A percentile compares a stretch with the other conserved stretches of the same genome.
phyloP scores from a whole-genome alignment of 1,140 invertebrate genomes.

The Kradibia gibbosae region DNA sequence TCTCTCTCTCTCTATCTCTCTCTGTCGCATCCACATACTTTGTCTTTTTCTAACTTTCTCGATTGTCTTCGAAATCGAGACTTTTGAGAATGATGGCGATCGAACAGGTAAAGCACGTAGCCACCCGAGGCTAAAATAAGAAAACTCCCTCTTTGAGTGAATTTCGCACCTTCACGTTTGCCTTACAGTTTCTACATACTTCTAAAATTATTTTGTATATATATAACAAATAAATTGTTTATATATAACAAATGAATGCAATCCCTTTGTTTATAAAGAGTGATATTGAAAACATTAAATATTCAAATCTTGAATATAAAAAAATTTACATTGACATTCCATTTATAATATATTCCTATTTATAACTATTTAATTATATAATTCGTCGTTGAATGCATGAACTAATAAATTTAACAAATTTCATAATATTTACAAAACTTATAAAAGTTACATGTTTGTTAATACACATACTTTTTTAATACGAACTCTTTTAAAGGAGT shows the following conservation, averaged over 20 bases:
- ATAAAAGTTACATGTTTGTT: background rate
- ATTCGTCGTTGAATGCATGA: background rate
- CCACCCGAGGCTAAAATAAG: background rate
- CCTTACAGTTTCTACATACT: background rate
- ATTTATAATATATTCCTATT: too few species aligned
- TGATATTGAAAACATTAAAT: too few species aligned
- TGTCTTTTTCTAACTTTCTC: too few species aligned
- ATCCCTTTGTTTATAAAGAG: too few species aligned
- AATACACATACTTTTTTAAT: background rate
- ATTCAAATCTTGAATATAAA: too few species aligned
- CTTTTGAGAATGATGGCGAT: background rate
- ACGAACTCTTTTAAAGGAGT: too few species aligned
- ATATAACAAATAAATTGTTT: too few species aligned
- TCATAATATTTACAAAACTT: background rate
- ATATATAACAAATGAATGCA: too few species aligned
- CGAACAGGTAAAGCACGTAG: constrained; percentile 1
- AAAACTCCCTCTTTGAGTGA: background rate
- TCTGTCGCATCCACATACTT: background rate
- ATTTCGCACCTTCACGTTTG: background rate
- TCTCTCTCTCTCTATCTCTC: background rate
- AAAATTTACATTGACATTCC: too few species aligned
- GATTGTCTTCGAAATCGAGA: background rate
- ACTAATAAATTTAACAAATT: background rate
- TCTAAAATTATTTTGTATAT: too few species aligned
- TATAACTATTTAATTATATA: background rate